These are phyloP conservation scores for Cephus pygmeus DNA, from an alignment of 2,888 invertebrate genomes.

Conservation along the genomic window DNA sequence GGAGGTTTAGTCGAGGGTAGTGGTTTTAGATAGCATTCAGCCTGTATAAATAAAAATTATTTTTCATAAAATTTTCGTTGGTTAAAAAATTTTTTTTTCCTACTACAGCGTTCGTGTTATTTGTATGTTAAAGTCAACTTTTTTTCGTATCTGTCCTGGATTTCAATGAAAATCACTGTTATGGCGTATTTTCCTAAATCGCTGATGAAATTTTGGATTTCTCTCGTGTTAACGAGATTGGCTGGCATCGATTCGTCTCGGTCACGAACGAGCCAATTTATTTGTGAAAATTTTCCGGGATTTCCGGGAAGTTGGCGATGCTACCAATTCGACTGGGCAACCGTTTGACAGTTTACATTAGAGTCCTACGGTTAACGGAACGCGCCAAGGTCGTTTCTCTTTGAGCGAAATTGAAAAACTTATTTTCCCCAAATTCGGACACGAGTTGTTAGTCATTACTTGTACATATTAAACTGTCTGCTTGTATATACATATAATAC, in stretches of 20 bases:
- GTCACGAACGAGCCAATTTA: neutral
- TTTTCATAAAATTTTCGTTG: neutral
- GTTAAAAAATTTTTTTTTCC: too few relatives aligned
- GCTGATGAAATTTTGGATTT: neutral
- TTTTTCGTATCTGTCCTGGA: neutral
- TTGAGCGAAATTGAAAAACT: neutral
- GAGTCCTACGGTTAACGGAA: neutral
- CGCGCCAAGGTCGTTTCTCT: neutral
- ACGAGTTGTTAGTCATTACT: neutral
- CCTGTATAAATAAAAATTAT: neutral
- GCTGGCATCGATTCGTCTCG: neutral
- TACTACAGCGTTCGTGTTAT: too few relatives aligned
- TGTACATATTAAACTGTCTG: neutral
- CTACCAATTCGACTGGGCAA: neutral
- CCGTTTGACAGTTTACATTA: neutral
- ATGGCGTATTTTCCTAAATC: neutral
- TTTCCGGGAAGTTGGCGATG: neutral
- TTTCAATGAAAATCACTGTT: neutral
- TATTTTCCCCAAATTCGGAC: neutral
- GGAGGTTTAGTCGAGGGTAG: too few relatives aligned
- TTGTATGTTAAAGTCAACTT: neutral
- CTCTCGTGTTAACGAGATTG: neutral
- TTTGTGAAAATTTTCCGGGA: neutral
- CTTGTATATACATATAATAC: neutral
- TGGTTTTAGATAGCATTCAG: neutral